Evolutionary conservation across 2,113 vertebrate species (phyloP).

Genomic region (Elgaria multicarinata): DNA sequence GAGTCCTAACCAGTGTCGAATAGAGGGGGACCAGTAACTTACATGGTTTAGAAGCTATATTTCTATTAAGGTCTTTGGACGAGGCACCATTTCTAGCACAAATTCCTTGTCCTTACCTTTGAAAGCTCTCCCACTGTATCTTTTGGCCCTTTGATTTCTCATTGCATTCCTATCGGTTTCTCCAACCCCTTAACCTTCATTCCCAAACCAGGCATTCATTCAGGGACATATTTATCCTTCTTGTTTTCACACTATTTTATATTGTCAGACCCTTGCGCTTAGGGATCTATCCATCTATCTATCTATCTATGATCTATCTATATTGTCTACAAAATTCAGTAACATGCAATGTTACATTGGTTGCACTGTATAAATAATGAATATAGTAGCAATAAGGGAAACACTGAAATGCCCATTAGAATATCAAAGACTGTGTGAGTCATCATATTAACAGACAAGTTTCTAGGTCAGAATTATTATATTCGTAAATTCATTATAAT

Average conservation of each 20-base stretch:
- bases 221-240: neutral
- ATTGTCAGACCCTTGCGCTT: neutral
- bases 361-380: slow-evolving; percentile 4
- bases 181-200: too few relatives aligned
- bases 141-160: too few relatives aligned
- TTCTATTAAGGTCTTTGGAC: too few relatives aligned
- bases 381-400: neutral
- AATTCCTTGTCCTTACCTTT: too few relatives aligned
- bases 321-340: neutral
- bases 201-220: neutral
- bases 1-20: too few relatives aligned
- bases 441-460: neutral
- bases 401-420: neutral
- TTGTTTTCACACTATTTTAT: neutral
- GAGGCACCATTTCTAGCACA: too few relatives aligned
- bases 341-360: neutral
- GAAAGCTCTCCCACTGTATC: too few relatives aligned
- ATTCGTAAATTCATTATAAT: neutral
- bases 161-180: too few relatives aligned
- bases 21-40: too few relatives aligned
- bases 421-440: neutral
- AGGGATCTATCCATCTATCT: neutral
- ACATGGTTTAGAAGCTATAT: too few relatives aligned
- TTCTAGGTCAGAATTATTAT: neutral
- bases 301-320: too few relatives aligned